Percentiles rank a stretch among this genome's conserved stretches.
Conservation (phyloP, 92 coral and sea anemone species). For the Epizoanthus ramosus region DNA sequence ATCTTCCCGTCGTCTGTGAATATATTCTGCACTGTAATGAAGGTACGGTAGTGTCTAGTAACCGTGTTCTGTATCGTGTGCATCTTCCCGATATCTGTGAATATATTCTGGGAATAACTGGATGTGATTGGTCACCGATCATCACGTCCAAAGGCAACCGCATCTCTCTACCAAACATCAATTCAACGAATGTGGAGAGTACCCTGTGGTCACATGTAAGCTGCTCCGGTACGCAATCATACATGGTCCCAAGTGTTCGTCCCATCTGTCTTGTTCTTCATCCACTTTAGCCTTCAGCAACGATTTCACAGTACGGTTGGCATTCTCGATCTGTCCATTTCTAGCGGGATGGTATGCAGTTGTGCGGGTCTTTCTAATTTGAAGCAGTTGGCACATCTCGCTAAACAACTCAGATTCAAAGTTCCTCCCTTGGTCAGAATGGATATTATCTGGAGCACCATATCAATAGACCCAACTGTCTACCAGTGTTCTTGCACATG, state of each 20-base stretch:
- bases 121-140: slow-evolving; percentile 36
- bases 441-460: too few relatives aligned
- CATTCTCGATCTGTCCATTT: slow-evolving; percentile 53
- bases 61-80: too few relatives aligned
- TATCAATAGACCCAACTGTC: slow-evolving; percentile 36
- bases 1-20: too few relatives aligned
- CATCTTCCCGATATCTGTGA: too few relatives aligned
- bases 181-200: slow-evolving; percentile 51
- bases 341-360: slow-evolving; percentile 58
- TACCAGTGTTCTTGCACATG: slow-evolving; percentile 45
- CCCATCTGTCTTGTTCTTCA: slow-evolving; percentile 35
- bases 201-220: slow-evolving; percentile 45
- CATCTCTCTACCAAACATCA: slow-evolving; percentile 57
- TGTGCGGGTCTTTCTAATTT: background rate
- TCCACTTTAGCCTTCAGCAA: slow-evolving; percentile 29
- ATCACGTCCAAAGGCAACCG: slow-evolving; percentile 45
- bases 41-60: too few relatives aligned
- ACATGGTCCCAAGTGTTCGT: slow-evolving; percentile 35
- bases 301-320: background rate
- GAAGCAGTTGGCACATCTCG: too few relatives aligned
- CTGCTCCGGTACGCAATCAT: slow-evolving; percentile 60
- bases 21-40: too few relatives aligned
- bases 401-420: too few relatives aligned
- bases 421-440: too few relatives aligned
- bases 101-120: background rate